A percentile compares a stretch with the other conserved stretches of the same genome.
Evolutionary conservation across 2,797 vertebrate species (phyloP).

Genomic region (Arrhamphus sclerolepis): DNA sequence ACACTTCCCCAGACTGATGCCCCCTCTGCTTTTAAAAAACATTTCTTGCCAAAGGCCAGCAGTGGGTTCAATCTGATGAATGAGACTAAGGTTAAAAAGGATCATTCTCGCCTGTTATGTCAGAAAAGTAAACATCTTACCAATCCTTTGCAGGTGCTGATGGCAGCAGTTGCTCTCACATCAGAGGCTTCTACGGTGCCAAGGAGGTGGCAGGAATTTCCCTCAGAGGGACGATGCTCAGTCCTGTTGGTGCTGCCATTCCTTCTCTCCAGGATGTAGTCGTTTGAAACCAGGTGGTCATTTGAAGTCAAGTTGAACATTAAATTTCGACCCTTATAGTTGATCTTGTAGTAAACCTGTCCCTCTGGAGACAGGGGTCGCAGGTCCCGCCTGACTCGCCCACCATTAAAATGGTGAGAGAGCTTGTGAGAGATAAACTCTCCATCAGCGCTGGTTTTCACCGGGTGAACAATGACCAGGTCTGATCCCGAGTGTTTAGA

Average conservation of each 20-base stretch:
- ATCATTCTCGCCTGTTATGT: not conserved
- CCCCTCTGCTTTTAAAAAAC: conserved; percentile 12
- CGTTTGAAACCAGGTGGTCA: conserved; percentile 81
- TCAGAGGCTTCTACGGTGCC: conserved; percentile 80
- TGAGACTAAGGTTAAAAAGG: not conserved
- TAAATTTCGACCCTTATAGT: conserved; percentile 78
- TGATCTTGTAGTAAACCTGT: conserved; percentile 86
- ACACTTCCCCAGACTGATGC: conserved; percentile 27
- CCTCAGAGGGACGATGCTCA: conserved; percentile 48
- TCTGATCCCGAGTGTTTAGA: conserved; percentile 71
- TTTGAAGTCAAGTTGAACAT: conserved; percentile 88
- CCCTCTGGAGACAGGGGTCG: conserved; percentile 36
- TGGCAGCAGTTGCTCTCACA: conserved; percentile 79
- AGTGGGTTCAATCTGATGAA: conserved; percentile 10
- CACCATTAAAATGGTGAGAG: conserved; percentile 70
- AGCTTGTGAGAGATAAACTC: conserved; percentile 86
- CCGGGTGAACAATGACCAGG: conserved; percentile 85
- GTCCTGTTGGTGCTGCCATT: conserved; percentile 77
- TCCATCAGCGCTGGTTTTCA: conserved; percentile 83
- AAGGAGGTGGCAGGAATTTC: conserved; percentile 84
- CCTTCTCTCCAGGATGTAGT: conserved; percentile 87
- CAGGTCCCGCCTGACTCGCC: conserved; percentile 80
- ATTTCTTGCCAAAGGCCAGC: too few species aligned
- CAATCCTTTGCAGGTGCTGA: conserved; percentile 92
- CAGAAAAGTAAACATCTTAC: conserved; percentile 77